Evolutionary conservation across 2,113 vertebrate species (phyloP), one percentile per base, ranked within the genome.

Genomic region (Leptobrachium ailaonicum): DNA sequence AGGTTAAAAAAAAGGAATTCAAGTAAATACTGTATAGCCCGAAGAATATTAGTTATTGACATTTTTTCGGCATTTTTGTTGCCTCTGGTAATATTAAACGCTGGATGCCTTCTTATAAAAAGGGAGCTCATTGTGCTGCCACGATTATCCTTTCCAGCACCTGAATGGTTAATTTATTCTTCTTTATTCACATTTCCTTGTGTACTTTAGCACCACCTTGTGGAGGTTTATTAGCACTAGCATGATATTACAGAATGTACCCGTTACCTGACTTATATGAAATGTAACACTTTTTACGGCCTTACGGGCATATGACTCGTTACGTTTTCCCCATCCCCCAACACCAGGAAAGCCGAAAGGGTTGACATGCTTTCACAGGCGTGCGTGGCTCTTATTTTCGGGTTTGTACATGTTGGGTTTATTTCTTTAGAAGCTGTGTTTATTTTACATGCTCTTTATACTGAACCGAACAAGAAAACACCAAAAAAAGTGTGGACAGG

Each of bases 171-270:
- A 50, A 50, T 4, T 50, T 4, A 50, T 50, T 4, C 8, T 50
- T 50, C 47, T 50, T 14, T 12, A 32, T 32, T 32, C 20, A 32
- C 20, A 32, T 41, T 12, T 56, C 42, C 10, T 73, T 9, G 9
- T 73, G 70, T 66, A 14, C 45, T 73, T 11, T 56, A 64, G 40
- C 77, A n/a, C 77, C 77, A 79, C 54, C 77, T 73, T 43, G 77
- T 79, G 77, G 70, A 54, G 7, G 0, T 6, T 40, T 50, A 50
- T 32, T 69, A 79, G 41, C 62, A 56, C 3, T 41, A 10, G 6
- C 11, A 6, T 9, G 0, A 41, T 42, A 4, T 7, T 58, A 13
- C 13, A 12, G 10, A 54, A 13, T 10, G 20, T 76, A 9, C 10
- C 4, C 8, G 47, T n/a, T 76, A 9, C 10, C 4, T 50, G 47